Conservation (phyloP, 1,140 invertebrate species). For the Oedothorax gibbosus region DNA sequence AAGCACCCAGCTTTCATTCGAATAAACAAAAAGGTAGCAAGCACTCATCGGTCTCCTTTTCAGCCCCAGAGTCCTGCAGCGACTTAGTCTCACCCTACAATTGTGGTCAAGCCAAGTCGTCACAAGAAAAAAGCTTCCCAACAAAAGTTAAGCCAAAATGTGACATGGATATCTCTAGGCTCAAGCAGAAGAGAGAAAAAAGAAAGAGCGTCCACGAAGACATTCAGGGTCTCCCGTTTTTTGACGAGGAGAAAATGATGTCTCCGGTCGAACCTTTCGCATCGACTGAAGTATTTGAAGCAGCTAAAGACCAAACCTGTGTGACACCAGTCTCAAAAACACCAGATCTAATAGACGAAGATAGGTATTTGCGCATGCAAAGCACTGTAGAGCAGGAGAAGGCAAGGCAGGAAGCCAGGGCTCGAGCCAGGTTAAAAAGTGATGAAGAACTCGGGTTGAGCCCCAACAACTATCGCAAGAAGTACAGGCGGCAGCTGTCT, state of each 20-base stretch:
- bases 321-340: slow-evolving; percentile 36
- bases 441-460: slow-evolving; percentile 80
- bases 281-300: slow-evolving; percentile 58
- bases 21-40: slow-evolving; percentile 29
- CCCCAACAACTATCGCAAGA: slow-evolving; percentile 69
- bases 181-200: slow-evolving; percentile 46
- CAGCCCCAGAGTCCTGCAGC: slow-evolving; percentile 31
- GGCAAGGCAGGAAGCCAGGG: slow-evolving; percentile 75
- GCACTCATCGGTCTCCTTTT: slow-evolving; percentile 54
- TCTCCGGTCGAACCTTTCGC: slow-evolving; percentile 45
- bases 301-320: no score
- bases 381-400: slow-evolving; percentile 73
- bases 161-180: slow-evolving; percentile 51
- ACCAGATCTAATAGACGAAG: slow-evolving; percentile 44
- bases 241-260: slow-evolving; percentile 60
- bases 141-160: slow-evolving; percentile 57
- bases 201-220: slow-evolving; percentile 61
- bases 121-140: slow-evolving; percentile 30
- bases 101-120: slow-evolving; percentile 8
- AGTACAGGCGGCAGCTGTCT: slow-evolving; percentile 53
- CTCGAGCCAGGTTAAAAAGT: slow-evolving; percentile 77
- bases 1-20: background rate
- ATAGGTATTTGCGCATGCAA: slow-evolving; percentile 66
- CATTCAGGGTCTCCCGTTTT: slow-evolving; percentile 62
- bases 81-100: slow-evolving; percentile 55